Conservation (phyloP, 1,140 invertebrate species). For the Drosophila bocqueti region DNA sequence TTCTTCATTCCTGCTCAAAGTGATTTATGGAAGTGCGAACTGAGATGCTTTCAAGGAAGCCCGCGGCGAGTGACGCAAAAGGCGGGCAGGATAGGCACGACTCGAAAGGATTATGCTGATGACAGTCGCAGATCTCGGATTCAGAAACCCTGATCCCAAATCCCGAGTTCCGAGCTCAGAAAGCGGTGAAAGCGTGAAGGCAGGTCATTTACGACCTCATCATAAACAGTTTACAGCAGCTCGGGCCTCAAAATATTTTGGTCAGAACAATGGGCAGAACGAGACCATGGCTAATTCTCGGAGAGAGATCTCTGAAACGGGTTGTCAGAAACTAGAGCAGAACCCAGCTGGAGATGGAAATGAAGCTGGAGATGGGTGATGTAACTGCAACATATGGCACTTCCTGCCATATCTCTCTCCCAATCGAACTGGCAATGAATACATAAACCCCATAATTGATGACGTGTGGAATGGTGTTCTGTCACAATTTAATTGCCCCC, state of each 20-base stretch:
- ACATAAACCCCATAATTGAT: slow-evolving; percentile 58
- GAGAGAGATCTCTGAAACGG: slow-evolving; percentile 40
- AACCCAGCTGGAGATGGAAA: not conserved
- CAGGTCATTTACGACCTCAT: slow-evolving; percentile 61
- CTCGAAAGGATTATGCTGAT: slow-evolving; percentile 34
- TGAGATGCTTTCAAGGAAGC: slow-evolving; percentile 1
- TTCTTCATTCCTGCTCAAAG: slow-evolving; percentile 23
- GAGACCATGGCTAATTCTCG: slow-evolving; percentile 49
- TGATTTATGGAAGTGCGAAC: slow-evolving; percentile 65
- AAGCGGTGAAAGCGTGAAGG: slow-evolving; percentile 71
- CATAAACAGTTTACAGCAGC: slow-evolving; percentile 68
- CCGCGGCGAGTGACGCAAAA: slow-evolving; percentile 61
- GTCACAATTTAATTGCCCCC: slow-evolving; percentile 66
- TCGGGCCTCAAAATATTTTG: slow-evolving; percentile 74
- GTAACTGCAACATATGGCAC: slow-evolving; percentile 55
- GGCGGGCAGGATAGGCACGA: slow-evolving; percentile 27
- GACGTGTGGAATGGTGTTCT: slow-evolving; percentile 64
- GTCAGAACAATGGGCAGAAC: slow-evolving; percentile 50
- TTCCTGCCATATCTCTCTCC: slow-evolving; percentile 2
- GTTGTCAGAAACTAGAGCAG: slow-evolving; percentile 47
- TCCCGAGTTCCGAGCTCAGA: slow-evolving; percentile 6
- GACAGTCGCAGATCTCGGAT: slow-evolving; percentile 36
- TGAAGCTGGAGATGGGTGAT: slow-evolving; percentile 20
- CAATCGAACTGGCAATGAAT: slow-evolving; percentile 53
- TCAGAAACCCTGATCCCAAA: not conserved